Evolutionary conservation across 2,888 invertebrate species (phyloP), one percentile per base, ranked within the genome.

Genomic region (Apamea monoglypha): DNA sequence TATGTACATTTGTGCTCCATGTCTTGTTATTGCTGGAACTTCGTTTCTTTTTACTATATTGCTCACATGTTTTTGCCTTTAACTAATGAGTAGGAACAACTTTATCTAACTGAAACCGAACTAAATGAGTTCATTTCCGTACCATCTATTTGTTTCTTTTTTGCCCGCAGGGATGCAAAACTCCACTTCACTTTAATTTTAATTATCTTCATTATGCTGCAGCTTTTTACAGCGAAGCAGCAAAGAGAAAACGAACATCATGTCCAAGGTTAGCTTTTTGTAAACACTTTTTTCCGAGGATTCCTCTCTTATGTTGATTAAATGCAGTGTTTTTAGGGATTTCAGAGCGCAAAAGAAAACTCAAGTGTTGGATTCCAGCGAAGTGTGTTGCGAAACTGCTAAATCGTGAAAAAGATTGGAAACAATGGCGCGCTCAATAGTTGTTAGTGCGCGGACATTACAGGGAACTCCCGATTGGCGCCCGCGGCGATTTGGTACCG

Each of bases 401-500:
- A 90, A 89, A 87, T 87, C 87, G 87, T 82, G 85, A 87, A 92
- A 91, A 90, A 92, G 89, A 91, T 90, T 90, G 91, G 88, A 91
- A 92, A 94, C 92, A 93, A 93, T 91, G 89, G 90, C 88, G 87
- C 88, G 87, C 91, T 91, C 92, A 91, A 93, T 93, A 92, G 92
- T 94, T 92, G 93, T 94, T 93, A 92, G 93, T 90, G 90, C 88
- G 91, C 92, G 93, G 93, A 94, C 93, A 95, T 95, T 94, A 94
- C 94, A 91, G 90, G 87, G 88, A 84, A 89, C 85, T 73, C 77
- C 72, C 86, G 88, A 91, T 91, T 90, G 91, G 88, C 81, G 91
- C 92, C 90, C 90, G 89, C 88, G 90, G 93, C 92, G 90, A 89
- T 91, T 71, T 91, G 87, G 70, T 87, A 90, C 89, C 89, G 91